phyloP scores from a whole-genome alignment of 2,113 vertebrate species.

The Coracopsis vasa region DNA sequence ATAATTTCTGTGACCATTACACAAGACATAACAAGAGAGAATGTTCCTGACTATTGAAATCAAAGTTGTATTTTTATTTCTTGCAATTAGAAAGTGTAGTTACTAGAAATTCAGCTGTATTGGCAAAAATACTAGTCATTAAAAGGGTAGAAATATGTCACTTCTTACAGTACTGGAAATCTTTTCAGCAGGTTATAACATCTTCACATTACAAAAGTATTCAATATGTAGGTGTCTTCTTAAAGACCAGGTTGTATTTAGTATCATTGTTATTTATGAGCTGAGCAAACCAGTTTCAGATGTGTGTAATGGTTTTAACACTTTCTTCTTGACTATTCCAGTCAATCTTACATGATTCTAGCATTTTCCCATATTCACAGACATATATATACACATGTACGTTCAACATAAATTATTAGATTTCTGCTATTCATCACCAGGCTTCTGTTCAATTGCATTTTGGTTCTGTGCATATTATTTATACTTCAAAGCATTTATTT shows the following conservation, averaged over 20 bases:
- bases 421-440: neutral
- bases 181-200: neutral
- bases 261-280: neutral
- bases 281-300: neutral
- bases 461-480: neutral
- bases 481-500: neutral
- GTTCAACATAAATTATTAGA: neutral
- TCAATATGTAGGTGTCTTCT: neutral
- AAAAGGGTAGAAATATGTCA: neutral
- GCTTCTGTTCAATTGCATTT: neutral
- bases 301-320: neutral
- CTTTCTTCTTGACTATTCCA: neutral
- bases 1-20: neutral
- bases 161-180: neutral
- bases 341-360: neutral
- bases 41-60: neutral
- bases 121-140: neutral
- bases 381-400: neutral
- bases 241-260: neutral
- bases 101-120: neutral
- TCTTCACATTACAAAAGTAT: neutral
- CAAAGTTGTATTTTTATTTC: neutral
- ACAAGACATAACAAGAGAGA: neutral
- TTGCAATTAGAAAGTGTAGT: neutral
- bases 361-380: neutral